phyloP scores from a whole-genome alignment of 2,113 vertebrate species.

The Gymnocephalus cernua region DNA sequence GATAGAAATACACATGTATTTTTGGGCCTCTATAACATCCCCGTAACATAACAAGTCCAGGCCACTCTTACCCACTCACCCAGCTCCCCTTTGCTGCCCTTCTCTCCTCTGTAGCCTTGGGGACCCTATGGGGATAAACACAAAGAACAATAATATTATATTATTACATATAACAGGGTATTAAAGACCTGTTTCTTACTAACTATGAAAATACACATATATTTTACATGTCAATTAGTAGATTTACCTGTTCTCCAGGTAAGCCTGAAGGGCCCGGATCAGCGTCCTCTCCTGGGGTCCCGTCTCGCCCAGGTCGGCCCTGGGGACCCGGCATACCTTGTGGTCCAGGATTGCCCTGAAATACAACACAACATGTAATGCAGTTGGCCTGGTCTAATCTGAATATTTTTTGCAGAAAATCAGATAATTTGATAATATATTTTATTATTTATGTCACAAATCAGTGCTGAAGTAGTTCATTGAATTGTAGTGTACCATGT shows the following conservation, averaged over 20 bases:
- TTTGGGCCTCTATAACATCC: background rate
- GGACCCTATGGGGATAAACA: conserved; percentile 71
- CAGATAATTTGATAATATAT: background rate
- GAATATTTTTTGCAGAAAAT: background rate
- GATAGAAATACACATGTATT: background rate
- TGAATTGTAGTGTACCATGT: background rate
- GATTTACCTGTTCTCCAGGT: conserved; percentile 78
- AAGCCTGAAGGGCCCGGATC: conserved; percentile 64
- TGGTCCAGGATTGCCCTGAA: conserved; percentile 78
- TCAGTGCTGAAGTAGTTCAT: background rate
- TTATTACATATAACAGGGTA: background rate
- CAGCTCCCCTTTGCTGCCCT: conserved; percentile 83
- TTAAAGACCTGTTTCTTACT: background rate
- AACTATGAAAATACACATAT: background rate
- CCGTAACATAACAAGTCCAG: conserved; percentile 56
- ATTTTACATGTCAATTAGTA: background rate
- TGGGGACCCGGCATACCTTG: conserved; percentile 79
- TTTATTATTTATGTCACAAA: background rate
- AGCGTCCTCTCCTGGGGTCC: conserved; percentile 58
- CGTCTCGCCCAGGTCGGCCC: conserved; percentile 80
- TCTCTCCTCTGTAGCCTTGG: conserved; percentile 81
- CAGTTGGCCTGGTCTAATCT: background rate
- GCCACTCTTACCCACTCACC: conserved; percentile 86
- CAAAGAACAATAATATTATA: no score
- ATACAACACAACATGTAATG: conserved; percentile 3